Evolutionary conservation across 2,797 vertebrate genomes (phyloP).

Genomic region (Cuniculus paca): DNA sequence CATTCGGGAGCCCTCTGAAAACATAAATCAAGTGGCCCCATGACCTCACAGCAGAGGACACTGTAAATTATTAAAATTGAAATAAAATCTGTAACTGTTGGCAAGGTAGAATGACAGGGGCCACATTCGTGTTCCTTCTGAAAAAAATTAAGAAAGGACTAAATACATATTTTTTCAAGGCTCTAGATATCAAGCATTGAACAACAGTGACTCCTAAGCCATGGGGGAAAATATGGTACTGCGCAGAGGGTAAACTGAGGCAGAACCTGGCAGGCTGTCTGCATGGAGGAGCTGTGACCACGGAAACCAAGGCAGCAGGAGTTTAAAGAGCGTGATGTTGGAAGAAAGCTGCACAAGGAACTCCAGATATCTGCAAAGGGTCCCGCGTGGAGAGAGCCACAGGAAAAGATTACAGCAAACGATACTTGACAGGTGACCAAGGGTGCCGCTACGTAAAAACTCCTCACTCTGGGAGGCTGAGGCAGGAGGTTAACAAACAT

Average conservation of each 20-base stretch:
- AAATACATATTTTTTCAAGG: background rate
- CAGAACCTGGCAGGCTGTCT: background rate
- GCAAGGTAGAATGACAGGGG: background rate
- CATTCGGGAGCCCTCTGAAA: background rate
- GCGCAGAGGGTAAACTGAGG: background rate
- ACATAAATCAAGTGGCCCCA: background rate
- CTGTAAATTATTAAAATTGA: background rate
- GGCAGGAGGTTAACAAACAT: background rate
- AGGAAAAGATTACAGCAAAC: background rate
- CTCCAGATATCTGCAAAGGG: background rate
- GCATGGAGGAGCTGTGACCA: background rate
- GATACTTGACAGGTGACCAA: background rate
- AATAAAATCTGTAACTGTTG: background rate
- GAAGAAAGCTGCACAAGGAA: background rate
- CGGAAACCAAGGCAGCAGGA: background rate
- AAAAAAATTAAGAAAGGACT: background rate
- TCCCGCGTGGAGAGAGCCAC: background rate
- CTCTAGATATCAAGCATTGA: background rate
- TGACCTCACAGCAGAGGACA: slow-evolving; percentile 32
- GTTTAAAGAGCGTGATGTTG: background rate
- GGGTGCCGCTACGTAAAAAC: background rate
- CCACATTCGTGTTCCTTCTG: background rate
- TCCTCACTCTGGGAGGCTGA: background rate
- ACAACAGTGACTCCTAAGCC: background rate
- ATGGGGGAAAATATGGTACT: background rate